Base-by-base conservation (phyloP, 2,113 vertebrate genomes). In the Sapayoa aenigma region DNA sequence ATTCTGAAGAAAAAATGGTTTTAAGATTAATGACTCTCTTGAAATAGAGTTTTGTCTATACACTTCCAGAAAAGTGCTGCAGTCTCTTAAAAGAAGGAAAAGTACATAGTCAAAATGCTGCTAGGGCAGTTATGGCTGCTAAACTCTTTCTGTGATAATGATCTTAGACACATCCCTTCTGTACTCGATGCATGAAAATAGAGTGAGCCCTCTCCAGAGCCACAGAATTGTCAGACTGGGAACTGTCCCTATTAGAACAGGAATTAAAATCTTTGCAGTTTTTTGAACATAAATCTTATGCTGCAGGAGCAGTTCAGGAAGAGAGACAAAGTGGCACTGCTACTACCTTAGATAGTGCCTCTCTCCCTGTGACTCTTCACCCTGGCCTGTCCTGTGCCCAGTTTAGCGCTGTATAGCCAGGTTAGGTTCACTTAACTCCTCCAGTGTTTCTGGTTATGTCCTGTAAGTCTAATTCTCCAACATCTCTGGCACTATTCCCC, bases 11-110 rank as follows among this genome's bases (percentile, higher is more conserved):
- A 66, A 80, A 96, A 65, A 25, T 83, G 22, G 75, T 87, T 85
- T 87, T 76, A 71, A 94, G 24, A 68, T 81, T 35, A 84, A 82
- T 71, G 14, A 14, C 55, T 91, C 58, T 83, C 63, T 90, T 87
- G 89, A 96, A 97, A 95, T 97, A 97, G 87, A 97, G 27, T 86
- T 53, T 97, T 97, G 92, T 94, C 84, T 91, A 87, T 56, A 62
- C 27, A 27, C 35, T 69, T 71, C 49, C 74, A 46, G 39, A 68
- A 93, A 55, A 52, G 42, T 84, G 46, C 18, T 59, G 63, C 24
- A 46, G 59, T 73, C 35, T 90, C 22, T 93, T 79, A 69, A 79
- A 50, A 72, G 55, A 89, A 79, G 42, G 41, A 65, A 52, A 83
- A 76, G 14, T 6, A 47, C 6, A 2, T 28, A 67, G 67, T 58